phyloP scores from a whole-genome alignment of 2,888 invertebrate species.

The Trissolcus brochymenae region DNA sequence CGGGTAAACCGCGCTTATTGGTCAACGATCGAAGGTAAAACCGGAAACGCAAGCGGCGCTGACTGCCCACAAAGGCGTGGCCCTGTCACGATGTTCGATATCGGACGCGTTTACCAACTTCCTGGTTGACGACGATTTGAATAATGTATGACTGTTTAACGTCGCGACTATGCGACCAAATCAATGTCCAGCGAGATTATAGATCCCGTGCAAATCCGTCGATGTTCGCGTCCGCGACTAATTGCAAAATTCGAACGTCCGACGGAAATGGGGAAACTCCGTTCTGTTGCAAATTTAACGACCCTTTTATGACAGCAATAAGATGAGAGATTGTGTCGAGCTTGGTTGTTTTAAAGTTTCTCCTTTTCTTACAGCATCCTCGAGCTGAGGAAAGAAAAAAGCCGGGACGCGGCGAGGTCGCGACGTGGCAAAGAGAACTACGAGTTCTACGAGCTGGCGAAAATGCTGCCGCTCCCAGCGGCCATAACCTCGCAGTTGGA shows the following conservation, averaged over 20 bases:
- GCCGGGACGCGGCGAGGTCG: conserved; percentile 93
- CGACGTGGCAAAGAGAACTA: conserved; percentile 96
- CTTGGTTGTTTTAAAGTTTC: conserved; percentile 14
- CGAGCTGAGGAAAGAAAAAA: conserved; percentile 95
- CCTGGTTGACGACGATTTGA: conserved; percentile 72
- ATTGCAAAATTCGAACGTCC: not conserved
- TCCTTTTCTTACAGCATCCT: conserved; percentile 85
- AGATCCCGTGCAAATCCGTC: not conserved
- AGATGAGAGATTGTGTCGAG: not conserved
- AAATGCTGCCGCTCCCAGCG: conserved; percentile 93
- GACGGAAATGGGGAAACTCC: not conserved
- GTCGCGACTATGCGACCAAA: conserved; percentile 47
- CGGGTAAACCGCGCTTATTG: conserved; percentile 58
- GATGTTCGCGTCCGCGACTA: not conserved
- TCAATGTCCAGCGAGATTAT: conserved; percentile 36
- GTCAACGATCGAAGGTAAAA: conserved; percentile 65
- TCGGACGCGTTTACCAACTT: conserved; percentile 71
- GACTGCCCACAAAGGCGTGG: conserved; percentile 71
- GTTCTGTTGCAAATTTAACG: not conserved
- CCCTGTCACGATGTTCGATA: conserved; percentile 66
- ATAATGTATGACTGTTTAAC: conserved; percentile 73
- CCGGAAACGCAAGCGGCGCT: conserved; percentile 67
- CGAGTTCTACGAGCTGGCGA: conserved; percentile 97
- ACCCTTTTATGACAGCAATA: too few species aligned
- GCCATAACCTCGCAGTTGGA: conserved; percentile 96